Evolutionary conservation across 2,797 vertebrate species (phyloP).

Genomic region (Manis javanica): DNA sequence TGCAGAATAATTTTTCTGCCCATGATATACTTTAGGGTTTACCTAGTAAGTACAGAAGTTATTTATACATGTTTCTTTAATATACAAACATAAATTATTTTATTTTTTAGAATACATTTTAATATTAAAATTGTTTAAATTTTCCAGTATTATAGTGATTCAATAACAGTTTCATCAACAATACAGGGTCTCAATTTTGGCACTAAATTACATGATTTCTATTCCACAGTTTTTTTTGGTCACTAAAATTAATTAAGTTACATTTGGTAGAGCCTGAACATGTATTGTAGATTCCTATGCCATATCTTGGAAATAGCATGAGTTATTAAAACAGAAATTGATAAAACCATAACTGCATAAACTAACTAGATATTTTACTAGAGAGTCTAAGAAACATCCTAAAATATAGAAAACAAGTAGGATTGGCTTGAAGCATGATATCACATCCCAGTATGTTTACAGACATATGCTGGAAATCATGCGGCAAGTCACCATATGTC

Average conservation of each 20-base stretch:
- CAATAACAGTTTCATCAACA: not conserved
- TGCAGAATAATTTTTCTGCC: not conserved
- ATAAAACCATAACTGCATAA: not conserved
- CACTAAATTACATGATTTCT: not conserved
- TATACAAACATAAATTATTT: not conserved
- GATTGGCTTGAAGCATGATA: not conserved
- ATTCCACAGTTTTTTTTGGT: not conserved
- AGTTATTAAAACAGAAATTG: not conserved
- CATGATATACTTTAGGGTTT: not conserved
- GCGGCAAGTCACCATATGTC: not conserved
- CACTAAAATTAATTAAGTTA: not conserved
- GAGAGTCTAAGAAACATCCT: not conserved
- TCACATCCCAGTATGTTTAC: not conserved
- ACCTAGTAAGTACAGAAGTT: not conserved
- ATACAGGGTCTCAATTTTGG: not conserved
- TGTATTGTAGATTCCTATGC: not conserved
- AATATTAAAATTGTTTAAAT: constrained; percentile 13
- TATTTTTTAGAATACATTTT: not conserved
- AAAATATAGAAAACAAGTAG: not conserved
- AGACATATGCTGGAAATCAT: not conserved
- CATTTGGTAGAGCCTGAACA: not conserved
- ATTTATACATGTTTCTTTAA: not conserved
- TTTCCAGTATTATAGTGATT: not conserved
- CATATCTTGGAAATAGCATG: not conserved
- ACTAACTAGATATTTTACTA: not conserved